A percentile compares a stretch with the other conserved stretches of the same genome.
Conservation (phyloP, 2,888 invertebrate genomes). For the Hyposoter dolosus region DNA sequence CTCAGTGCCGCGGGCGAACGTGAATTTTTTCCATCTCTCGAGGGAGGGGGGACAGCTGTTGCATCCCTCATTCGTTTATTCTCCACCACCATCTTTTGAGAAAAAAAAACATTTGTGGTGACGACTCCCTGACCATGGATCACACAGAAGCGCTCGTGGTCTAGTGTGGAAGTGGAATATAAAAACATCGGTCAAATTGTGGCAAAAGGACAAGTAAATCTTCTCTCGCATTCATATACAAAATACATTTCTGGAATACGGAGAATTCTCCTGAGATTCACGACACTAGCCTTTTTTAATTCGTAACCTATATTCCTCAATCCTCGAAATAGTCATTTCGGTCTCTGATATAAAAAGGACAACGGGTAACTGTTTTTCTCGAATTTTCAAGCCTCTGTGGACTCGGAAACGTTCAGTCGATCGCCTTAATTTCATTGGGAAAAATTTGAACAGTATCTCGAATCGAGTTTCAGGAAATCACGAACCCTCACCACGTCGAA, state of each 20-base stretch:
- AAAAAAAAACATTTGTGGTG: constrained; percentile 75
- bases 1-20: constrained; percentile 43
- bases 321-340: no score
- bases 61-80: constrained; percentile 61
- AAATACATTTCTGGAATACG: not conserved
- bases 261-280: not conserved
- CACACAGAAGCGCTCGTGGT: not conserved
- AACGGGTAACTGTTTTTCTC: no score
- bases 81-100: constrained; percentile 37
- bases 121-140: constrained; percentile 70
- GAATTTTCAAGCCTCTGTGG: no score
- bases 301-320: no score
- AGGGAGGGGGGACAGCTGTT: constrained; percentile 76
- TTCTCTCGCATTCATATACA: not conserved
- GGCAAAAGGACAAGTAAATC: not conserved
- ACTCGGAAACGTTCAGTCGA: no score
- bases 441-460: no score
- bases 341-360: no score
- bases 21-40: constrained; percentile 45
- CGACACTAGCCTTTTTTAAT: not conserved
- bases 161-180: not conserved
- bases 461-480: no score
- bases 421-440: no score
- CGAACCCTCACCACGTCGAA: no score
- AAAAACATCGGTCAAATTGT: not conserved